Evolutionary conservation across 2,888 invertebrate genomes (phyloP), one percentile per base, ranked within the genome.

Genomic region (Melinaea menophilus): DNA sequence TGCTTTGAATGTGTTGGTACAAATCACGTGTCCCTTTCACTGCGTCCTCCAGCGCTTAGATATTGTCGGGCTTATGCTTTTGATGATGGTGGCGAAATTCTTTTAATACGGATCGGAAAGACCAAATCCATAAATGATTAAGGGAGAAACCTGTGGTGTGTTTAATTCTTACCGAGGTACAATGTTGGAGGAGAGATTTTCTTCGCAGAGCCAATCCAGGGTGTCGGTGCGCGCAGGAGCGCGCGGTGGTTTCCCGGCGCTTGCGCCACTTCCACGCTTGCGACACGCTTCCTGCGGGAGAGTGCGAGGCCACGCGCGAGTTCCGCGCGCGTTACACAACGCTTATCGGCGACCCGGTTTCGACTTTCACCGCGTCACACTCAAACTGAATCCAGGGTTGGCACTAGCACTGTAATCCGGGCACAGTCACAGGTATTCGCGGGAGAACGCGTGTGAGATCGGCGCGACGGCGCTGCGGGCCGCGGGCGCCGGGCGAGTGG

Each of bases 401-500:
- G 83, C 87, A 88, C 88, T 88, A 80, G 73, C 90, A 90, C 90
- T 90, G 91, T 89, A 90, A 91, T 90, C 89, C 90, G 86, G 86
- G 85, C 81, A 82, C 79, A 78, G 81, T 79, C 78, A 79, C 79
- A 72, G 78, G 77, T 51, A 45, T 58, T 74, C 63, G 70, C 75
- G 69, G 68, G 70, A 71, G 74, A 71, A 69, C 70, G 75, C 71
- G 70, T 71, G 75, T 71, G 69, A 75, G 75, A 76, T 79, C 80
- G 86, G 87, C 87, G 87, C 87, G 82, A 85, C 88, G 87, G 88
- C 88, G 89, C 86, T 85, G 86, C 85, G 88, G 88, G 88, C 88
- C 88, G 89, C 88, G 88, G 85, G 88, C 89, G 89, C 88, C 89
- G 89, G 84, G 84, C 88, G 88, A 89, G 89, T 89, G 90, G 85